Percentiles rank a stretch among this genome's conserved stretches.
Conservation (phyloP, 2,888 invertebrate species). For the Dryobotodes eremita region DNA sequence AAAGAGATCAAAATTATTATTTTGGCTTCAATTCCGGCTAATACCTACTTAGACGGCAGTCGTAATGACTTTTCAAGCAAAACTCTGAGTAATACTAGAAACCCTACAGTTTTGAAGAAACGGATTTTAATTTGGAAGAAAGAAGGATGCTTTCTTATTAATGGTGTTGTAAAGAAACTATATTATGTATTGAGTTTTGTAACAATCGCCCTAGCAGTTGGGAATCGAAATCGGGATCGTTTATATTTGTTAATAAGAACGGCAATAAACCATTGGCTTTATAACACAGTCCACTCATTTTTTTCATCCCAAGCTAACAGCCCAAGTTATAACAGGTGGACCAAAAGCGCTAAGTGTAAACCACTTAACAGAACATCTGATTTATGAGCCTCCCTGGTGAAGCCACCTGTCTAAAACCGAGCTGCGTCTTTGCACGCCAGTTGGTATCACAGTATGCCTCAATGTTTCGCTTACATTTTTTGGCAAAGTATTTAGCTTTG, state of each 20-base stretch:
- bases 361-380: conserved; percentile 8
- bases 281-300: background rate
- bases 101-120: background rate
- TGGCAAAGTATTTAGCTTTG: conserved; percentile 24
- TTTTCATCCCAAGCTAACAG: background rate
- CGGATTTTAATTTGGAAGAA: too few relatives aligned
- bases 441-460: background rate
- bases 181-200: background rate
- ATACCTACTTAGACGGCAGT: background rate
- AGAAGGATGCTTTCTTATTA: background rate
- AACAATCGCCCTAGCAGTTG: background rate
- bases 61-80: background rate
- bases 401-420: conserved; percentile 31
- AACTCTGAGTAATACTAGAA: background rate
- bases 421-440: background rate
- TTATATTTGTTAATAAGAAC: conserved; percentile 3
- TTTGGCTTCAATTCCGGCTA: background rate
- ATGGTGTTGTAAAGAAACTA: too few relatives aligned
- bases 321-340: conserved; percentile 18
- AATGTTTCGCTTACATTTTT: conserved; percentile 20
- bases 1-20: too few relatives aligned
- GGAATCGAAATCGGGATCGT: background rate
- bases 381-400: conserved; percentile 2
- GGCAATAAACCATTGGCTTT: background rate
- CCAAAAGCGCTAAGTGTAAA: background rate